Conservation (phyloP, 2,113 vertebrate species). For the Chamaetylas fuelleborni region DNA sequence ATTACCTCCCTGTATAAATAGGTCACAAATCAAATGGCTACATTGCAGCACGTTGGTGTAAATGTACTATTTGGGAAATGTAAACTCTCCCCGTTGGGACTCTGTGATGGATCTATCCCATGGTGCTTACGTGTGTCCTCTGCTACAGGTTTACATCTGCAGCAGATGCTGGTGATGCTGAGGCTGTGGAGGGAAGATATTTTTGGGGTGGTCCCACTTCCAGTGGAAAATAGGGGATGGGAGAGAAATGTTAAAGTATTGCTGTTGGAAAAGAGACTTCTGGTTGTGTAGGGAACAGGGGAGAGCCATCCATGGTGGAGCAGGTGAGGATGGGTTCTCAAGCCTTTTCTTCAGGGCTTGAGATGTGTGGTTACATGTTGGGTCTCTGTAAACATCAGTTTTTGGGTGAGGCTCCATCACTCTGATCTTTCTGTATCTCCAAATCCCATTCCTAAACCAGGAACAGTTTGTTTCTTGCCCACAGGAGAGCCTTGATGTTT, state of each 20-base stretch:
- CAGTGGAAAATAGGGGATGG: background rate
- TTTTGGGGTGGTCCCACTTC: background rate
- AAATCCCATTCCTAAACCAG: background rate
- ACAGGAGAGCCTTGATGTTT: fast-evolving
- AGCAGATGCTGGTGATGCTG: background rate
- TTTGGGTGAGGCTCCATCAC: background rate
- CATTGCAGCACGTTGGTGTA: background rate
- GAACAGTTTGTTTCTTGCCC: background rate
- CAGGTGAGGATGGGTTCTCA: background rate
- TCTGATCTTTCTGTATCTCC: background rate
- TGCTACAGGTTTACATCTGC: background rate
- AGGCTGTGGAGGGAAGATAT: background rate
- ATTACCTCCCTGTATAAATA: constrained; percentile 63
- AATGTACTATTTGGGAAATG: constrained; percentile 5
- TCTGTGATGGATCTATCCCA: background rate
- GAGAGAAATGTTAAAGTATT: background rate
- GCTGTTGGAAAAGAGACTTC: background rate
- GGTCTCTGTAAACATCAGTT: fast-evolving
- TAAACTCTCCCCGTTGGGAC: constrained; percentile 5
- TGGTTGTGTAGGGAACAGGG: fast-evolving
- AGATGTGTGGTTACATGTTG: background rate
- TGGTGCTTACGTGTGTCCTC: background rate
- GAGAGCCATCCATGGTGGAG: background rate
- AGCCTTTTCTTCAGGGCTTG: fast-evolving
- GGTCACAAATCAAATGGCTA: constrained; percentile 57